Evolutionary conservation across 2,888 invertebrate genomes (phyloP).

Genomic region (Ethmia dodecea): DNA sequence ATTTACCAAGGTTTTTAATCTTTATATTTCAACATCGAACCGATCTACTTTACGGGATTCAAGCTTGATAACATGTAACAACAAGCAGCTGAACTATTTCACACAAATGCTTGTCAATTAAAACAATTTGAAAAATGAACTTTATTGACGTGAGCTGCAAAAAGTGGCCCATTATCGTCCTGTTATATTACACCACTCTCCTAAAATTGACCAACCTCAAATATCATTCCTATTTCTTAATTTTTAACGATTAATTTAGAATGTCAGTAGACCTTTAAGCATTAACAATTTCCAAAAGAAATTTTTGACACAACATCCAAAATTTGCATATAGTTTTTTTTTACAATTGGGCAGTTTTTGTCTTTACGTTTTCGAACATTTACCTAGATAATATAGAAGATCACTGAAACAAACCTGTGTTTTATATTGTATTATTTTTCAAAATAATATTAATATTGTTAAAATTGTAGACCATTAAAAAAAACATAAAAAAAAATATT

Average conservation of each 20-base stretch:
- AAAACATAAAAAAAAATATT: not conserved
- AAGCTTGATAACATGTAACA: slow-evolving; percentile 59
- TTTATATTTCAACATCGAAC: slow-evolving; percentile 43
- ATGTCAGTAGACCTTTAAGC: slow-evolving; percentile 29
- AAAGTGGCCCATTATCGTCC: slow-evolving; percentile 6
- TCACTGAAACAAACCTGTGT: too few relatives aligned
- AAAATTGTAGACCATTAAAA: not conserved
- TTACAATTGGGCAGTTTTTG: slow-evolving; percentile 44
- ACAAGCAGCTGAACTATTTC: slow-evolving; percentile 43
- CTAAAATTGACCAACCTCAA: slow-evolving; percentile 60
- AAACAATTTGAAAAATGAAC: not conserved
- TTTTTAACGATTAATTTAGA: slow-evolving; percentile 53
- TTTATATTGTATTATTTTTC: too few relatives aligned
- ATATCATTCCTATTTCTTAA: slow-evolving; percentile 22
- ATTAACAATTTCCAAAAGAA: slow-evolving; percentile 24
- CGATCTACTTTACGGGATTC: slow-evolving; percentile 51
- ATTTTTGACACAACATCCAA: slow-evolving; percentile 35
- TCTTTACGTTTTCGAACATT: slow-evolving; percentile 20
- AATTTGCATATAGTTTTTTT: slow-evolving; percentile 23
- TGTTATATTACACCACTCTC: slow-evolving; percentile 22
- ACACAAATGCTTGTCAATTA: too few relatives aligned
- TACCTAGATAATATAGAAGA: too few relatives aligned
- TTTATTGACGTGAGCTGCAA: too few relatives aligned
- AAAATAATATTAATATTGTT: too few relatives aligned
- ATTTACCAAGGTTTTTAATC: slow-evolving; percentile 31